A percentile compares a stretch with the other conserved stretches of the same genome.
These are phyloP conservation scores for Nerophis lumbriciformis DNA, from an alignment of 2,113 vertebrate genomes.

Conservation along the genomic window DNA sequence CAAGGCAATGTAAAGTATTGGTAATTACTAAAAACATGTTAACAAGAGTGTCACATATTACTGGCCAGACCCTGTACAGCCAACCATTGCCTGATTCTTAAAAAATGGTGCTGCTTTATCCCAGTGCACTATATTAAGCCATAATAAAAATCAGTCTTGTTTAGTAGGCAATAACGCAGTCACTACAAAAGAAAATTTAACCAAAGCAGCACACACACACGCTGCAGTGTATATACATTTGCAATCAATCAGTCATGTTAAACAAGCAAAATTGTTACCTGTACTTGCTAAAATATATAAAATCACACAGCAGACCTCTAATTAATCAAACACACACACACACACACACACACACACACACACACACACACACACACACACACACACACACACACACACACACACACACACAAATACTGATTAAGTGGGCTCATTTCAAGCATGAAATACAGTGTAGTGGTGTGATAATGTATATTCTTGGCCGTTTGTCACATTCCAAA, in stretches of 20 bases:
- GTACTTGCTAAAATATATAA: constrained; percentile 7
- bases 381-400: too few relatives aligned
- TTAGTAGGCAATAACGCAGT: not conserved
- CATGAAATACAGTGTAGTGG: not conserved
- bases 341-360: not conserved
- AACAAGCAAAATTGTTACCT: not conserved
- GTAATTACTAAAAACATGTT: not conserved
- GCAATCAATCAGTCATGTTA: not conserved
- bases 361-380: too few relatives aligned
- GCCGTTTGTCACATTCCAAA: constrained; percentile 13
- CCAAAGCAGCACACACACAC: not conserved
- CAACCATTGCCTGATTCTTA: not conserved
- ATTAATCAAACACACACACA: not conserved
- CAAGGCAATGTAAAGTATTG: not conserved
- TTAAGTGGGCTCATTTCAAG: constrained; percentile 24
- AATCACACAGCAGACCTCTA: constrained; percentile 12
- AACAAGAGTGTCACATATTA: not conserved
- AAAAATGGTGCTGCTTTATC: constrained; percentile 10
- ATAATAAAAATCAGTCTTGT: not conserved
- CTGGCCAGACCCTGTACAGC: constrained; percentile 3
- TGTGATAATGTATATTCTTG: not conserved
- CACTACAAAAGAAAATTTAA: not conserved
- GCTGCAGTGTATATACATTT: not conserved
- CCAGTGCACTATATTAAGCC: not conserved
- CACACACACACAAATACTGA: not conserved